phyloP scores from a whole-genome alignment of 2,113 vertebrate species.

The Tyrannus savana region DNA sequence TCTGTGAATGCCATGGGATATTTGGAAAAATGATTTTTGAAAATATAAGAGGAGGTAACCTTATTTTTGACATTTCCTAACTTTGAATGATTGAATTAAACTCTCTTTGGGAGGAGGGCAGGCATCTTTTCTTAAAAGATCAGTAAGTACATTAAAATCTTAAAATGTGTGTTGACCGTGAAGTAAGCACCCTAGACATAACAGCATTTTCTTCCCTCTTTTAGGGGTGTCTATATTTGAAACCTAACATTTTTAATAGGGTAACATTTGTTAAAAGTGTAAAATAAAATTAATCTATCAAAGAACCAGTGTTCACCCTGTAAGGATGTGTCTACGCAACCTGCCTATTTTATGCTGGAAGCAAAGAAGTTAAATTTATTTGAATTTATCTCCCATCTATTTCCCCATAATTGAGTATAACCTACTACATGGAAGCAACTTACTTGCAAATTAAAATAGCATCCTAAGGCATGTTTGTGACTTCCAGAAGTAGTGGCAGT shows the following conservation, averaged over 20 bases:
- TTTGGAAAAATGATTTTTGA: slow-evolving; percentile 14
- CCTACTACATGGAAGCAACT: neutral
- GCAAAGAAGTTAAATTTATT: neutral
- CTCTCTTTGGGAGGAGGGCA: neutral
- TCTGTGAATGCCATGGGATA: slow-evolving; percentile 8
- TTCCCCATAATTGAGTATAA: neutral
- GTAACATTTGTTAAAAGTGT: neutral
- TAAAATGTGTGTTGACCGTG: neutral
- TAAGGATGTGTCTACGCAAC: neutral
- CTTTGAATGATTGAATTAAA: slow-evolving; percentile 9
- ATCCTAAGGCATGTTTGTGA: neutral
- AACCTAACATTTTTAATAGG: neutral
- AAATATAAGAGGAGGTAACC: neutral
- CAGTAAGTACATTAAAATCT: slow-evolving; percentile 9
- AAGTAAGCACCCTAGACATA: neutral
- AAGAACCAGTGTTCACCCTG: neutral
- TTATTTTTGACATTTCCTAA: slow-evolving; percentile 26
- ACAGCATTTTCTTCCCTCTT: neutral
- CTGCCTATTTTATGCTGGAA: neutral
- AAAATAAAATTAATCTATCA: slow-evolving; percentile 3
- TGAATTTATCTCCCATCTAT: neutral
- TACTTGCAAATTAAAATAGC: neutral
- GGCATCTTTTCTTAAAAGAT: neutral
- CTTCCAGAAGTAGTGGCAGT: slow-evolving; percentile 1
- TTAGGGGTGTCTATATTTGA: slow-evolving; percentile 1